phyloP scores from a whole-genome alignment of 2,888 invertebrate genomes.

The Trissoscelio sp. region DNA sequence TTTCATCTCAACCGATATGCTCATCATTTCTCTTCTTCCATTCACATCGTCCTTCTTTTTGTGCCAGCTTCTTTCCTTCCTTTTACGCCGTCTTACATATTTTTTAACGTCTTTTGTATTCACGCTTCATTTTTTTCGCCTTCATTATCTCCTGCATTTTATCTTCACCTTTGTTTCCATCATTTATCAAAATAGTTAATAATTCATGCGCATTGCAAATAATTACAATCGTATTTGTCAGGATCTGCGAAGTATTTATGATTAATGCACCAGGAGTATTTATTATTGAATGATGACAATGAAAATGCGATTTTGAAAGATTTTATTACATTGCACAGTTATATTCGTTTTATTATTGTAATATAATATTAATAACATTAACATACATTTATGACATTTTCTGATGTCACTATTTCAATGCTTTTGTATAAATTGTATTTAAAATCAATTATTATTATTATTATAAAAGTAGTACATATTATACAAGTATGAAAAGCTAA shows the following conservation, averaged over 20 bases:
- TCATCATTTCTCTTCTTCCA: conserved; percentile 57
- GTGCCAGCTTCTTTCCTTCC: conserved; percentile 44
- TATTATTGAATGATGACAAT: conserved; percentile 15
- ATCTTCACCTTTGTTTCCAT: conserved; percentile 49
- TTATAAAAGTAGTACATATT: no score
- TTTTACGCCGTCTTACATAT: conserved; percentile 37
- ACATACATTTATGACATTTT: no score
- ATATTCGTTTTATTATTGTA: neutral
- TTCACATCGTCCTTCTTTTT: conserved; percentile 67
- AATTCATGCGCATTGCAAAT: conserved; percentile 34
- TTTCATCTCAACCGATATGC: conserved; percentile 57
- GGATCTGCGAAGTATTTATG: conserved; percentile 1
- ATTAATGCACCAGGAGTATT: conserved; percentile 17
- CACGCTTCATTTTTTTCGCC: conserved; percentile 52
- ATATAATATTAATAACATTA: no score
- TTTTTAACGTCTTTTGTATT: conserved; percentile 44
- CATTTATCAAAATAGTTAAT: conserved; percentile 60
- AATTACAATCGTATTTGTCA: conserved; percentile 43
- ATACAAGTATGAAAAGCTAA: no score
- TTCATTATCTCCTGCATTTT: conserved; percentile 57
- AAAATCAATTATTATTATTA: no score
- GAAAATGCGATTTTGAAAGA: neutral
- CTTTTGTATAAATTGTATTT: no score
- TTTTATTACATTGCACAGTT: conserved; percentile 1
- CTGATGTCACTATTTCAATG: no score